Conservation (phyloP, 2,113 vertebrate species). For the Malurus elegans region DNA sequence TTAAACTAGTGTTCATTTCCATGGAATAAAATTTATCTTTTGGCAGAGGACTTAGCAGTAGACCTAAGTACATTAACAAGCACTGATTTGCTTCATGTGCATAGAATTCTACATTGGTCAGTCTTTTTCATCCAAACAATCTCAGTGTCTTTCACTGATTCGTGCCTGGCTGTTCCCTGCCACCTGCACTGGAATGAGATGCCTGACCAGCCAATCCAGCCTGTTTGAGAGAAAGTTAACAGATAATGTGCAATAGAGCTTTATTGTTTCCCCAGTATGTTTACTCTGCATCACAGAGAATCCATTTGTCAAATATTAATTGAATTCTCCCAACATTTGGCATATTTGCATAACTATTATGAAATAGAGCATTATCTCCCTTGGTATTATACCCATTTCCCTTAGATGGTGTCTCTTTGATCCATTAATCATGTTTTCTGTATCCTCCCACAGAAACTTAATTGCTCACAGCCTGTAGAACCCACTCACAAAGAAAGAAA, state of each 20-base stretch:
- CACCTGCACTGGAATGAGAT: slow-evolving; percentile 24
- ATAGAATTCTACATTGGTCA: not conserved
- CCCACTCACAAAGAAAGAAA: slow-evolving; percentile 50
- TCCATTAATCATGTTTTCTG: slow-evolving; percentile 59
- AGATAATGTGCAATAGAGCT: not conserved
- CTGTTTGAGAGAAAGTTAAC: not conserved
- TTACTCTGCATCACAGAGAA: slow-evolving; percentile 44
- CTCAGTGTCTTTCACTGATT: not conserved
- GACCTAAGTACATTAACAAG: not conserved
- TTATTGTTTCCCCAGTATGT: slow-evolving; percentile 29
- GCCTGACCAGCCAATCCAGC: not conserved
- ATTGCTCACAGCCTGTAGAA: slow-evolving; percentile 49
- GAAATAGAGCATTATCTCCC: slow-evolving; percentile 47
- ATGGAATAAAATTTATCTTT: not conserved
- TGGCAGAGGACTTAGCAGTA: not conserved
- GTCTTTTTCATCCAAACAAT: not conserved
- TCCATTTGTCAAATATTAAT: slow-evolving; percentile 64
- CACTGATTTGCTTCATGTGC: rapidly evolving
- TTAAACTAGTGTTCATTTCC: not conserved
- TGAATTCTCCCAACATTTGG: slow-evolving; percentile 64
- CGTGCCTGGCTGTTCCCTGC: not conserved
- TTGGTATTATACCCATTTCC: slow-evolving; percentile 36
- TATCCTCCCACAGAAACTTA: slow-evolving; percentile 57
- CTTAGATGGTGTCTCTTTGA: slow-evolving; percentile 52
- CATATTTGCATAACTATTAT: slow-evolving; percentile 67